These are phyloP conservation scores for Leptinotarsa rubiginosa DNA, from an alignment of 2,888 invertebrate genomes.

Conservation along the genomic window DNA sequence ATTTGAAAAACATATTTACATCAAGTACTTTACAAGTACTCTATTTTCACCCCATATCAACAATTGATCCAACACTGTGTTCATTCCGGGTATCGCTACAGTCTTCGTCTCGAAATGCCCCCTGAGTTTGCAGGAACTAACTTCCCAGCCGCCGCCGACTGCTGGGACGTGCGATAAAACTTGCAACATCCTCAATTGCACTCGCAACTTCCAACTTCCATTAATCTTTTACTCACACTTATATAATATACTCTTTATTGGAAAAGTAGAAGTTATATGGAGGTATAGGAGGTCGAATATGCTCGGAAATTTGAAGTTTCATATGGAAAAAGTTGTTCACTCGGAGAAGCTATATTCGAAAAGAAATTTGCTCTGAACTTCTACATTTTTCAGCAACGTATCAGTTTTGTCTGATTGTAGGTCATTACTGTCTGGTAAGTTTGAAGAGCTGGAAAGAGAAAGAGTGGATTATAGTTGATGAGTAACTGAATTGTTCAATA, in stretches of 20 bases:
- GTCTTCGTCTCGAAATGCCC: conserved; percentile 27
- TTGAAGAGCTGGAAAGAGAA: too few relatives aligned
- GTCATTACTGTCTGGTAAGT: too few relatives aligned
- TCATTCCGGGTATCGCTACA: conserved; percentile 4
- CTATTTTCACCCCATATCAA: not conserved
- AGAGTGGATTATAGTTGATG: too few relatives aligned
- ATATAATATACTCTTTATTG: conserved; percentile 26
- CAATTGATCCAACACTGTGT: not conserved
- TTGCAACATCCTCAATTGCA: conserved; percentile 35
- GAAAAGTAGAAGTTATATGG: conserved; percentile 7
- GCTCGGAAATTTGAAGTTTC: conserved; percentile 18
- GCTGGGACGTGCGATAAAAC: conserved; percentile 38
- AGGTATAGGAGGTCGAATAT: conserved; percentile 1
- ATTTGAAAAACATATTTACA: too few relatives aligned
- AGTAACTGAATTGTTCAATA: too few relatives aligned
- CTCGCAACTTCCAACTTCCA: conserved; percentile 29
- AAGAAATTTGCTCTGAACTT: not conserved
- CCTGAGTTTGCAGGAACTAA: conserved; percentile 25
- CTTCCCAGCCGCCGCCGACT: conserved; percentile 33
- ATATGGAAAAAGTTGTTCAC: conserved; percentile 4
- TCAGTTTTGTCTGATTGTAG: too few relatives aligned
- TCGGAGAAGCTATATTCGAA: not conserved
- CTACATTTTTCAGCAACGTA: not conserved
- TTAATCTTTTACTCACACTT: conserved; percentile 36
- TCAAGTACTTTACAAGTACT: not conserved